Base-by-base conservation (phyloP, 2,113 vertebrate genomes). In the Mesoclemmys tuberculata region DNA sequence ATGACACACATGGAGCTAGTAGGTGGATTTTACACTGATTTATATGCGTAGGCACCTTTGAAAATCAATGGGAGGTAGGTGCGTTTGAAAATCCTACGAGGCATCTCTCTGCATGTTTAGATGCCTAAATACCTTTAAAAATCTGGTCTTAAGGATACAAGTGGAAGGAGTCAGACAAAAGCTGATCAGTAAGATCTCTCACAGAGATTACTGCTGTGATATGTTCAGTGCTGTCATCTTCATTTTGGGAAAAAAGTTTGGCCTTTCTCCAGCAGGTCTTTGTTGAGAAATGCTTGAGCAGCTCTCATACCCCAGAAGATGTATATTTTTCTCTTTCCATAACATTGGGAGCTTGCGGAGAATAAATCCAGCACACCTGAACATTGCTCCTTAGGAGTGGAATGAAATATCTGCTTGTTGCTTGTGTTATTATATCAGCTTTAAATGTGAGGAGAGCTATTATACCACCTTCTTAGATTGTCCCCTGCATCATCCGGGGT, bases 321-420 rank as follows among this genome's bases (percentile, higher is more conserved):
- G 18, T 22, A 9, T 27, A 18, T 21, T 85, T 85, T 90, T 80
- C 84, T 68, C 85, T 26, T 96, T 68, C 58, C 75, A 90, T 89
- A 92, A 49, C 51, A 55, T 26, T 3, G 90, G 84, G 61, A 10
- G 75, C 56, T 88, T 22, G 84, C n/a, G 27, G 93, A 49, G 49
- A 93, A 91, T 88, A 90, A 91, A 91, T 90, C 84, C 35, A 88
- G 44, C 35, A 44, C 22, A 14, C 80, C 85, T 74, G 52, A 91
- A 88, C 61, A 51, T 52, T 77, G 29, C 86, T 74, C n/a, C 78
- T 71, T 3, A 46, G 35, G 78, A 48, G 68, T 91, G 80, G 31
- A 89, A 84, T 77, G 1, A 4, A 89, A 58, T 55, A 89, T n/a
- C 14, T 12, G 8, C 6, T 92, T 75, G 75, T 85, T 58, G 29